These are phyloP conservation scores for Isoperla grammatica DNA, from an alignment of 2,888 invertebrate species.

Conservation along the genomic window DNA sequence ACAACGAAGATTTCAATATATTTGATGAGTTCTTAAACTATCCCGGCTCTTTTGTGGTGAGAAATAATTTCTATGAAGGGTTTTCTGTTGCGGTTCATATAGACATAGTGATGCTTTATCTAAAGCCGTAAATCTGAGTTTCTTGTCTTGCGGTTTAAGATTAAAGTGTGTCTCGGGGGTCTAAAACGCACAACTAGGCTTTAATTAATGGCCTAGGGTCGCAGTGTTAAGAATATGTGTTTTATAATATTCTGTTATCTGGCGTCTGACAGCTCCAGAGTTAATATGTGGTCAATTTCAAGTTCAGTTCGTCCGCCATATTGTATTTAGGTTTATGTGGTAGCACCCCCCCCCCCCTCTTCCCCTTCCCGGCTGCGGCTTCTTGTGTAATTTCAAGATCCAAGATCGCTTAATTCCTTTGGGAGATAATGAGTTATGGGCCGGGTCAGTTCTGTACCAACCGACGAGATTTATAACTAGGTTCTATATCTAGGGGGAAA, in stretches of 20 bases:
- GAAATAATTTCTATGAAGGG: too few species aligned
- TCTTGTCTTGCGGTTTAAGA: constrained; percentile 3
- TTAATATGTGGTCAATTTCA: constrained; percentile 23
- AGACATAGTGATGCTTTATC: constrained; percentile 1
- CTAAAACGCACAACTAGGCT: not conserved
- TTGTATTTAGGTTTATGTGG: constrained; percentile 5
- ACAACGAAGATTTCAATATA: too few species aligned
- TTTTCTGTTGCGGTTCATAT: not conserved
- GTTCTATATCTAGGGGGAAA: constrained; percentile 7
- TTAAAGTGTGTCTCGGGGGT: not conserved
- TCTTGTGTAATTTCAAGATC: constrained; percentile 11
- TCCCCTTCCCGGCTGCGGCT: not conserved
- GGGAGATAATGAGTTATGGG: constrained; percentile 20
- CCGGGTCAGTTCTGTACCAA: constrained; percentile 18
- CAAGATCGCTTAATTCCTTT: constrained; percentile 5
- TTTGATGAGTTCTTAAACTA: too few species aligned
- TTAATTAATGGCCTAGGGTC: constrained; percentile 23
- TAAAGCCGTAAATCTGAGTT: constrained; percentile 4
- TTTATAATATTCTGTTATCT: constrained; percentile 15
- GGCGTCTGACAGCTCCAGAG: constrained; percentile 17
- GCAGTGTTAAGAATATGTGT: constrained; percentile 11
- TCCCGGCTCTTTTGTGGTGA: too few species aligned
- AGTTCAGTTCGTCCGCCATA: constrained; percentile 13
- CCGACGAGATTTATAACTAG: constrained; percentile 19
- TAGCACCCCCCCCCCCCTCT: not conserved